Percentiles rank a stretch among this genome's conserved stretches.
These are phyloP conservation scores for Circaetus gallicus DNA, from an alignment of 2,113 vertebrate genomes.

Conservation along the genomic window DNA sequence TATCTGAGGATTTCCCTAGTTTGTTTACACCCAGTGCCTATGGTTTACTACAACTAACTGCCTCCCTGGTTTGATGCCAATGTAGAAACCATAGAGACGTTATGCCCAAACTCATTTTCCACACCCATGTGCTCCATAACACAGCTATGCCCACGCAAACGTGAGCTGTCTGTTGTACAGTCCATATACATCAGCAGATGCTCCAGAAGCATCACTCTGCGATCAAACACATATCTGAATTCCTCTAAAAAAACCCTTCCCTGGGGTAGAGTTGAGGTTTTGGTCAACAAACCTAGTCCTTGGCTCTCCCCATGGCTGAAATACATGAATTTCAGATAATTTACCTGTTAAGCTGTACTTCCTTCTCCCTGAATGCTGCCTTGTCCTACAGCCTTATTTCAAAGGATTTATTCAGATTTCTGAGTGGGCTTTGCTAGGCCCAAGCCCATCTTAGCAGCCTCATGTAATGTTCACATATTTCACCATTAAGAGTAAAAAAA, in stretches of 20 bases:
- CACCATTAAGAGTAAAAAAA: background rate
- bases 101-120: background rate
- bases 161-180: rapidly evolving
- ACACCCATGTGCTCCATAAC: rapidly evolving
- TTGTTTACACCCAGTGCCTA: background rate
- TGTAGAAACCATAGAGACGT: background rate
- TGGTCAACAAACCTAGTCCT: background rate
- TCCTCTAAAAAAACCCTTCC: rapidly evolving
- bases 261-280: background rate
- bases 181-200: background rate
- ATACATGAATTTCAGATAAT: background rate
- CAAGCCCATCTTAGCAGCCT: background rate
- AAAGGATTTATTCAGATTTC: background rate
- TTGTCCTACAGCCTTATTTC: background rate
- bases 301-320: background rate
- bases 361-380: background rate
- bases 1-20: background rate
- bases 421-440: background rate
- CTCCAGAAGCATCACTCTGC: background rate
- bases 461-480: background rate
- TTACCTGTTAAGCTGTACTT: background rate
- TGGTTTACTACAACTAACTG: background rate
- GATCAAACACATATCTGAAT: background rate
- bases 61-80: no score
- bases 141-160: rapidly evolving